phyloP scores from a whole-genome alignment of 2,797 vertebrate genomes.

The Pogoniulus pusillus region DNA sequence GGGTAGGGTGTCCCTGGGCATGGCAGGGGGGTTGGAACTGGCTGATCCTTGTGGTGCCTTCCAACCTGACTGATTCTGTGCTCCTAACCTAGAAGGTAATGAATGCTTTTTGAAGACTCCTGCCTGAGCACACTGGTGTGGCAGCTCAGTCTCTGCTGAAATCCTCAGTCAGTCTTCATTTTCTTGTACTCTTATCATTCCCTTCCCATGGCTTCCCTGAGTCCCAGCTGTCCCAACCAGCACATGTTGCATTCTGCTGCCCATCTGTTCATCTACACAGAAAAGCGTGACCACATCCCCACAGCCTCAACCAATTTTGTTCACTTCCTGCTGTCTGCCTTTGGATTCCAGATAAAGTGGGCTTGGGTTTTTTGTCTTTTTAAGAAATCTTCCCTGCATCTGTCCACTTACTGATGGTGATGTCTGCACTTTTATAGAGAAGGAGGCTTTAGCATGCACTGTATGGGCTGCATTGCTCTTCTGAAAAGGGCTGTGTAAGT shows the following conservation, averaged over 20 bases:
- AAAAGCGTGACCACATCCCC: conserved; percentile 42
- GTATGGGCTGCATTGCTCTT: background rate
- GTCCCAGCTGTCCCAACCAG: conserved; percentile 32
- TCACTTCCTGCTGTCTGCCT: conserved; percentile 48
- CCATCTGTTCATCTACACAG: conserved; percentile 50
- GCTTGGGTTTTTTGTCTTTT: background rate
- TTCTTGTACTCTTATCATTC: background rate
- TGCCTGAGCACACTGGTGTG: background rate
- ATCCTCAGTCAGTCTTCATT: background rate
- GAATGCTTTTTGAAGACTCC: background rate
- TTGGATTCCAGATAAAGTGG: conserved; percentile 47
- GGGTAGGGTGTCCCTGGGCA: too few relatives aligned
- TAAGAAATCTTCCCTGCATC: background rate
- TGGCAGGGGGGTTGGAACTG: too few relatives aligned
- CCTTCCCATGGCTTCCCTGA: background rate
- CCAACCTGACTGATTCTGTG: too few relatives aligned
- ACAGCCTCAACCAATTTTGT: conserved; percentile 56
- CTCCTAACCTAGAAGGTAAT: background rate
- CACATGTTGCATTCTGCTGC: conserved; percentile 28
- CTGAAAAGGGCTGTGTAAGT: background rate
- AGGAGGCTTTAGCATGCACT: background rate
- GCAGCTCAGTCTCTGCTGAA: background rate
- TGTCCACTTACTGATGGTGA: background rate
- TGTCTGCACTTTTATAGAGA: background rate
- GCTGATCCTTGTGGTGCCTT: too few relatives aligned